phyloP scores from a whole-genome alignment of 2,113 vertebrate genomes.

The Zosterops lateralis region DNA sequence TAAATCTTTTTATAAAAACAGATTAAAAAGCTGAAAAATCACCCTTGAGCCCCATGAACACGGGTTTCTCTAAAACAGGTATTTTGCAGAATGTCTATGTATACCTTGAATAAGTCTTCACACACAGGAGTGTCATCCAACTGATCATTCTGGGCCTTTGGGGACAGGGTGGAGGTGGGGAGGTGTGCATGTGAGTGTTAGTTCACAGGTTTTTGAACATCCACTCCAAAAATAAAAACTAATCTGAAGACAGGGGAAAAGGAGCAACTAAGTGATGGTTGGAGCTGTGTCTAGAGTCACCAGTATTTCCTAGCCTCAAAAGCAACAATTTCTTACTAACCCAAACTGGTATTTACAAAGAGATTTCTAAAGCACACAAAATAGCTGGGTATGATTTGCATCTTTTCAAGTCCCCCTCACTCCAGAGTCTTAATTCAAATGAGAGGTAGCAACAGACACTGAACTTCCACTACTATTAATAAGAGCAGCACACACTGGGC shows the following conservation, averaged over 20 bases:
- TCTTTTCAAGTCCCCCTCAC: not conserved
- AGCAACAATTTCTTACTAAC: not conserved
- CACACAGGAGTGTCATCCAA: not conserved
- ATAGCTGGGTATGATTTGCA: not conserved
- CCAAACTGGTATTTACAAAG: not conserved
- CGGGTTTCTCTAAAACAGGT: not conserved
- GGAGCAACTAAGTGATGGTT: not conserved
- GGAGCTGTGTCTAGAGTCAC: not conserved
- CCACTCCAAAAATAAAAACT: not conserved
- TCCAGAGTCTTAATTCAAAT: not conserved
- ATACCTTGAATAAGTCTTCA: rapidly evolving
- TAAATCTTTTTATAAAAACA: not conserved
- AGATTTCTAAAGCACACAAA: not conserved
- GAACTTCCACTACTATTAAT: not conserved
- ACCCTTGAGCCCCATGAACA: not conserved
- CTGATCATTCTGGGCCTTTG: not conserved
- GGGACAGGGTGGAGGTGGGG: not conserved
- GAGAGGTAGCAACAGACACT: rapidly evolving
- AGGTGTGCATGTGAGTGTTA: not conserved
- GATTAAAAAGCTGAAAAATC: not conserved
- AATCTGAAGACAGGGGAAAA: not conserved
- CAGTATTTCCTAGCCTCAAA: not conserved
- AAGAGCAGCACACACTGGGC: not conserved
- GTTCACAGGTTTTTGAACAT: not conserved
- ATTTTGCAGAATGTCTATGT: not conserved